phyloP scores from a whole-genome alignment of 2,888 invertebrate species.

The Lycia hirtaria region DNA sequence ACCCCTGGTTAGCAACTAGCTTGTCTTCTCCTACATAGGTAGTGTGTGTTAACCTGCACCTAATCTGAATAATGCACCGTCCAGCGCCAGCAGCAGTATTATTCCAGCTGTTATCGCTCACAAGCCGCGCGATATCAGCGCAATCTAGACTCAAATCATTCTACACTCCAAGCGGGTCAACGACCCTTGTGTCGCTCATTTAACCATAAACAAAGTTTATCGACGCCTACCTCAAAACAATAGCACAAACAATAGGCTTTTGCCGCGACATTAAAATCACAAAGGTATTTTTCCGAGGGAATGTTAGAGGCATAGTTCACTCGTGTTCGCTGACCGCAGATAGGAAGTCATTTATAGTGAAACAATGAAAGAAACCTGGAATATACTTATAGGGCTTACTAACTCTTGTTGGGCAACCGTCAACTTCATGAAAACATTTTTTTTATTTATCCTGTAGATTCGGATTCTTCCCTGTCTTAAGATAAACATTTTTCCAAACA shows the following conservation, averaged over 20 bases:
- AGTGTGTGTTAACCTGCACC: background rate
- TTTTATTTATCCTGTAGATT: no score
- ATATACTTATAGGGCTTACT: background rate
- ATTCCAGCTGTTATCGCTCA: constrained; percentile 31
- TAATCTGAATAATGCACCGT: background rate
- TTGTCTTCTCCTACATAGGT: no score
- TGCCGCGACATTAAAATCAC: constrained; percentile 66
- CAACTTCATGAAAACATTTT: no score
- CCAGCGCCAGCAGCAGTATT: constrained; percentile 10
- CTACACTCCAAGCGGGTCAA: constrained; percentile 70
- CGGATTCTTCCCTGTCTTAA: no score
- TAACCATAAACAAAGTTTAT: constrained; percentile 83
- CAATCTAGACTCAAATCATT: constrained; percentile 66
- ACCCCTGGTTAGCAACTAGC: no score
- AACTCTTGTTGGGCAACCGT: background rate
- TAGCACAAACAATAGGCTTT: constrained; percentile 51
- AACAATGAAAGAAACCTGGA: background rate
- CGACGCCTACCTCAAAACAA: constrained; percentile 70
- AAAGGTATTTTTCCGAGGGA: constrained; percentile 30
- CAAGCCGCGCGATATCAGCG: constrained; percentile 52
- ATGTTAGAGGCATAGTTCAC: constrained; percentile 21
- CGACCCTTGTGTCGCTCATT: constrained; percentile 77
- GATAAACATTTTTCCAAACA: no score
- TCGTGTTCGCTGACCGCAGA: constrained; percentile 17
- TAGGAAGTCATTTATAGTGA: background rate